A percentile compares a stretch with the other conserved stretches of the same genome.
phyloP scores from a whole-genome alignment of 2,113 vertebrate genomes.

The Ophiodon elongatus region DNA sequence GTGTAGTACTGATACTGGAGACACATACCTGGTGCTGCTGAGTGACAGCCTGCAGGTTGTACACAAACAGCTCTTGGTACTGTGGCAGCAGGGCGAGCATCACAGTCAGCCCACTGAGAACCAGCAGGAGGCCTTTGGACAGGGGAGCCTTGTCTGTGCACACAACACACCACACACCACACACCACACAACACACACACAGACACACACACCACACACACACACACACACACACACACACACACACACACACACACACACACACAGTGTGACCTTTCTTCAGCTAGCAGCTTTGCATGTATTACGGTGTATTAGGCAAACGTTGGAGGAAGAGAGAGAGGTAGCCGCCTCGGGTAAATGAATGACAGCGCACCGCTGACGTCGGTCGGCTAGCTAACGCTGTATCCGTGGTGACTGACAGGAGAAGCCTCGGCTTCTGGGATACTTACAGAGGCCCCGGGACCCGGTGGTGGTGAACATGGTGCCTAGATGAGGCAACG shows the following conservation, averaged over 20 bases:
- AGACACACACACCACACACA: too few species aligned
- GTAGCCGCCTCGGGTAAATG: constrained; percentile 46
- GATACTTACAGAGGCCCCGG: constrained; percentile 84
- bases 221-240: too few species aligned
- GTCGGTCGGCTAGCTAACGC: constrained; percentile 28
- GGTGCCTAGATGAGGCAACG: background rate
- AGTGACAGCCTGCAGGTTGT: constrained; percentile 78
- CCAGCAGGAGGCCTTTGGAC: constrained; percentile 83
- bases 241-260: constrained; percentile 42
- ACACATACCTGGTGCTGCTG: constrained; percentile 78
- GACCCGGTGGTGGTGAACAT: constrained; percentile 87
- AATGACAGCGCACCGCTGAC: constrained; percentile 74
- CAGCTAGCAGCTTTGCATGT: background rate
- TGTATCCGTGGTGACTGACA: constrained; percentile 1
- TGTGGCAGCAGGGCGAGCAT: constrained; percentile 82
- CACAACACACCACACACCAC: constrained; percentile 11
- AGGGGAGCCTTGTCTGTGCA: constrained; percentile 84
- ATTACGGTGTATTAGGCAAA: background rate
- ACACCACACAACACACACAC: background rate
- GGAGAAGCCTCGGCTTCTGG: too few species aligned
- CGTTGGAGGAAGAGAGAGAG: background rate
- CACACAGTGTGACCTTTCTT: background rate
- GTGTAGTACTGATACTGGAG: background rate
- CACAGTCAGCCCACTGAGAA: constrained; percentile 81
- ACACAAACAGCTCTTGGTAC: constrained; percentile 81